Percentiles rank a stretch among this genome's conserved stretches.
phyloP scores from a whole-genome alignment of 2,888 invertebrate genomes.

The Calameuta idolon region DNA sequence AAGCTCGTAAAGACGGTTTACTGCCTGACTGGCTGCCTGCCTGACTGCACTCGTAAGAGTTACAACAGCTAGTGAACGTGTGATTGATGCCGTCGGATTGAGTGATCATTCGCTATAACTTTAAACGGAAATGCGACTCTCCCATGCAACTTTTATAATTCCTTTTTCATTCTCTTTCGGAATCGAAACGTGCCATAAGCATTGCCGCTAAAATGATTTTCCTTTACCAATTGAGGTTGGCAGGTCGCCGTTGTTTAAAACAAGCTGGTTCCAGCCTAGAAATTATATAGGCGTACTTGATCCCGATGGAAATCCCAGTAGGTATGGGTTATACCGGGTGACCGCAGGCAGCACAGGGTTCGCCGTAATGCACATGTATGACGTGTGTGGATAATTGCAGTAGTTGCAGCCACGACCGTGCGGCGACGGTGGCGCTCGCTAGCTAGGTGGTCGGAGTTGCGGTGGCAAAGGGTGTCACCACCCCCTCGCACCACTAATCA shows the following conservation, averaged over 20 bases:
- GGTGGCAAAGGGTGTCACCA: constrained; percentile 64
- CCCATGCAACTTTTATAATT: background rate
- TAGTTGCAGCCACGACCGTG: constrained; percentile 57
- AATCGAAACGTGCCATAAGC: background rate
- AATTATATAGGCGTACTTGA: constrained; percentile 38
- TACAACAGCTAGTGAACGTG: constrained; percentile 44
- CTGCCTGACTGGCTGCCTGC: constrained; percentile 37
- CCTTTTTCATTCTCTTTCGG: background rate
- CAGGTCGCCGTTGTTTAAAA: background rate
- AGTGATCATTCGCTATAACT: constrained; percentile 57
- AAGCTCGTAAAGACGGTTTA: constrained; percentile 59
- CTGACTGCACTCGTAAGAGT: constrained; percentile 35
- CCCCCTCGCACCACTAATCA: constrained; percentile 62
- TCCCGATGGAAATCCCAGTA: background rate
- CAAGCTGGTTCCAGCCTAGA: constrained; percentile 6
- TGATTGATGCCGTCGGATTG: constrained; percentile 62
- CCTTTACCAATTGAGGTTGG: background rate
- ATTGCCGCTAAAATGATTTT: background rate
- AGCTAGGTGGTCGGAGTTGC: constrained; percentile 52
- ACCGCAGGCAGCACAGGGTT: constrained; percentile 45
- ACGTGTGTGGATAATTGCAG: constrained; percentile 65
- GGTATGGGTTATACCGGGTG: constrained; percentile 17
- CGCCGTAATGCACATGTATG: constrained; percentile 58
- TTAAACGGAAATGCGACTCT: constrained; percentile 22
- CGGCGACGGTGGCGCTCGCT: constrained; percentile 41